Conservation (phyloP, 2,888 invertebrate species). For the Drosophila testacea region DNA sequence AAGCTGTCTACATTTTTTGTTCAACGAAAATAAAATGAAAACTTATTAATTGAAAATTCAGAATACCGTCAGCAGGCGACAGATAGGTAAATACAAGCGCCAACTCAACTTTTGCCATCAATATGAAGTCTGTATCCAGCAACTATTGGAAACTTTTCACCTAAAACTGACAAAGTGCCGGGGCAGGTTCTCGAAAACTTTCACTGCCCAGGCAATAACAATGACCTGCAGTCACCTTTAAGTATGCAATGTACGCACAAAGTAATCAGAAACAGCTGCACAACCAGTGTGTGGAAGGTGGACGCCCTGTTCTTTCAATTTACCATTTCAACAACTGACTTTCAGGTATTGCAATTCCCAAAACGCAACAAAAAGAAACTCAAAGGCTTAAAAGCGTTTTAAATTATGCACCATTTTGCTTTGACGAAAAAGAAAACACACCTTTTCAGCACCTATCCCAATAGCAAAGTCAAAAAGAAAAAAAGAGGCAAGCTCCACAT, state of each 20-base stretch:
- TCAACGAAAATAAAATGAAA: slow-evolving; percentile 47
- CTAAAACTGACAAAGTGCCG: slow-evolving; percentile 70
- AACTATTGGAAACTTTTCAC: slow-evolving; percentile 70
- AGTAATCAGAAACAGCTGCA: slow-evolving; percentile 59
- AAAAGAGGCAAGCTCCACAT: background rate
- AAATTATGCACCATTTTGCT: slow-evolving; percentile 57
- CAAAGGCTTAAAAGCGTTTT: slow-evolving; percentile 34
- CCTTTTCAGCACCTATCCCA: background rate
- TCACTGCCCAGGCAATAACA: slow-evolving; percentile 31
- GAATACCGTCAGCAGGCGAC: slow-evolving; percentile 21
- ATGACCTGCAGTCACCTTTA: slow-evolving; percentile 36
- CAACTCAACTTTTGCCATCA: slow-evolving; percentile 59
- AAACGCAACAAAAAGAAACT: slow-evolving; percentile 1
- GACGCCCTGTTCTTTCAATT: background rate
- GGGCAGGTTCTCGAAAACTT: slow-evolving; percentile 49
- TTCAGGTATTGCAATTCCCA: background rate
- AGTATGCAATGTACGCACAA: slow-evolving; percentile 43
- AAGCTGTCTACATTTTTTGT: slow-evolving; percentile 35
- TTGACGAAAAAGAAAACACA: slow-evolving; percentile 39
- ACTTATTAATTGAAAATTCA: slow-evolving; percentile 75
- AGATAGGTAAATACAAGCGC: slow-evolving; percentile 17
- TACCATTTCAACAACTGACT: background rate
- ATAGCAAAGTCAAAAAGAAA: background rate
- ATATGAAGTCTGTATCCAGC: slow-evolving; percentile 47
- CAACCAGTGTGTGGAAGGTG: slow-evolving; percentile 6